These are phyloP conservation scores for Chrysochloris asiatica DNA, from an alignment of 2,113 vertebrate genomes.

Conservation along the genomic window DNA sequence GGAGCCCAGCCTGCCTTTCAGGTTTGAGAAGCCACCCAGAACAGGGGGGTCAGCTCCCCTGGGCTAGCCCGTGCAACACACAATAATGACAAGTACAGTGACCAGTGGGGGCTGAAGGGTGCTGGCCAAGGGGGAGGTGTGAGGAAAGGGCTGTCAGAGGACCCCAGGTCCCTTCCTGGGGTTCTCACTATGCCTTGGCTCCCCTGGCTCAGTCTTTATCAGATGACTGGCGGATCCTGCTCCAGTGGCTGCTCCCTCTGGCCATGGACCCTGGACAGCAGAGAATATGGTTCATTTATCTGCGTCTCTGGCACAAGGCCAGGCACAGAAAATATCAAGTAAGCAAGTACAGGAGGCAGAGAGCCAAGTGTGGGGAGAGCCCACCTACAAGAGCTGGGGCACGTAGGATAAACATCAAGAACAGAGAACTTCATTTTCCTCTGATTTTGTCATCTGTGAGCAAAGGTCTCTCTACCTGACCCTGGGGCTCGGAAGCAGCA, in stretches of 20 bases:
- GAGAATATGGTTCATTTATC: neutral
- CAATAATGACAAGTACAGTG: neutral
- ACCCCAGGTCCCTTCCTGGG: neutral
- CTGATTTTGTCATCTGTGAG: neutral
- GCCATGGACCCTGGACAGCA: neutral
- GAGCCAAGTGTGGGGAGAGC: neutral
- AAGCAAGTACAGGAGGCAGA: neutral
- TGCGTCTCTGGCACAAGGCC: neutral
- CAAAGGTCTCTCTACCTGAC: neutral
- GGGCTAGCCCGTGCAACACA: neutral
- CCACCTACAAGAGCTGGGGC: neutral
- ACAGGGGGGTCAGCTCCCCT: neutral
- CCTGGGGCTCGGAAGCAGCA: neutral
- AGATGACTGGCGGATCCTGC: no score
- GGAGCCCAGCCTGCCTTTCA: neutral
- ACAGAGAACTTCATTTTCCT: neutral
- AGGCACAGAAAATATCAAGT: neutral
- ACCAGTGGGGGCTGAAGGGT: neutral
- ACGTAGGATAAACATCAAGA: neutral
- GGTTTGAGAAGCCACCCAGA: neutral
- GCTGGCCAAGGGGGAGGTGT: neutral
- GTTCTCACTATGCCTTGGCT: neutral
- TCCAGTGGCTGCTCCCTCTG: neutral
- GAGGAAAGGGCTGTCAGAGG: neutral
- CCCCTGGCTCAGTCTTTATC: neutral